These are phyloP conservation scores for Smutsia gigantea DNA, from an alignment of 2,797 vertebrate genomes.

Conservation along the genomic window DNA sequence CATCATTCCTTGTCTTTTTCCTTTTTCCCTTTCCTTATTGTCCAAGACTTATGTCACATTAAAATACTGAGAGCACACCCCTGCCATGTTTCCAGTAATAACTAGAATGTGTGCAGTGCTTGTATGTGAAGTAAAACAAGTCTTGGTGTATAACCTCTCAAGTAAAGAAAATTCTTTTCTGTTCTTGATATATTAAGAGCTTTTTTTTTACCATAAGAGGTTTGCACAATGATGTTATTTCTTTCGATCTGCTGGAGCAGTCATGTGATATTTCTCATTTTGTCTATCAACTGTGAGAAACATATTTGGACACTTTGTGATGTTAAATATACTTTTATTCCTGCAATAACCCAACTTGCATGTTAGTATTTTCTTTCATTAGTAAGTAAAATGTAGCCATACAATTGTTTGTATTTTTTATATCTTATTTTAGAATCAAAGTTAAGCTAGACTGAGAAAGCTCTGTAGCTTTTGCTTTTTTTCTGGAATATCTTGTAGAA, in stretches of 20 bases:
- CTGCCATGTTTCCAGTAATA: background rate
- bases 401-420: background rate
- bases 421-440: background rate
- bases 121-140: background rate
- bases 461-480: background rate
- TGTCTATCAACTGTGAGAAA: background rate
- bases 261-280: background rate
- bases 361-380: background rate
- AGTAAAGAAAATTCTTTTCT: background rate
- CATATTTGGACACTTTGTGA: background rate
- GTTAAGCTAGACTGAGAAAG: background rate
- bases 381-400: background rate
- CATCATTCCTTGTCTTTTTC: background rate
- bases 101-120: too few species aligned
- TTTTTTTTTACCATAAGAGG: background rate
- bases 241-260: background rate
- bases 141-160: background rate
- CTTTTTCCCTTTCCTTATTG: background rate
- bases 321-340: background rate
- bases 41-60: background rate
- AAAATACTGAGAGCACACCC: background rate
- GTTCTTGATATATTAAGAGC: background rate
- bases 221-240: background rate
- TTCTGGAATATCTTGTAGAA: background rate
- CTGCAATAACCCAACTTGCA: background rate